Evolutionary conservation across 2,888 invertebrate genomes (phyloP).

Genomic region (Helleia helle): DNA sequence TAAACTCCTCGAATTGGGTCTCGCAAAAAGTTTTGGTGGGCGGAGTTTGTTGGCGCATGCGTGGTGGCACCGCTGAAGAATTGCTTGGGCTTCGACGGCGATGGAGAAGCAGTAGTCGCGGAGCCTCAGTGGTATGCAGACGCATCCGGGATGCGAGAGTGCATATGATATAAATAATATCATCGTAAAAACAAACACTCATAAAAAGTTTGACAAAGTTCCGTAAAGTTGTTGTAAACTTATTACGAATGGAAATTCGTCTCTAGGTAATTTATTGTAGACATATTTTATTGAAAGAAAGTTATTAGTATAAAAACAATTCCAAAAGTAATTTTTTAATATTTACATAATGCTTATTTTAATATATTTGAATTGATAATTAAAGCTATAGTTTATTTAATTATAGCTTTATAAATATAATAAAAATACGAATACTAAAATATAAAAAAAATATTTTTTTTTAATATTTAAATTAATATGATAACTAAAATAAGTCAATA

Average conservation of each 20-base stretch:
- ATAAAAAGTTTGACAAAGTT: constrained; percentile 5
- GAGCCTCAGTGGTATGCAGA: constrained; percentile 44
- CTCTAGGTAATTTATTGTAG: constrained; percentile 15
- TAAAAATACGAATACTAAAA: too few species aligned
- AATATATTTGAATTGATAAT: too few species aligned
- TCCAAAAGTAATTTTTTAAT: too few species aligned
- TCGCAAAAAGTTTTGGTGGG: constrained; percentile 52
- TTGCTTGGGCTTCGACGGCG: constrained; percentile 45
- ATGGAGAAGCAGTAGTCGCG: constrained; percentile 57
- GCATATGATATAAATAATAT: constrained; percentile 14
- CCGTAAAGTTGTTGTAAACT: constrained; percentile 25
- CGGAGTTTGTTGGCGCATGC: constrained; percentile 50
- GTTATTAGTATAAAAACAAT: too few species aligned
- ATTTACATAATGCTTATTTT: not conserved
- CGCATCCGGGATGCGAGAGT: constrained; percentile 49
- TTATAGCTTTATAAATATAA: too few species aligned
- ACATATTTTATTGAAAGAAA: too few species aligned
- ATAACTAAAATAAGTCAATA: too few species aligned
- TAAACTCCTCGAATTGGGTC: constrained; percentile 26
- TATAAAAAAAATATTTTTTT: too few species aligned
- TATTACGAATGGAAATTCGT: constrained; percentile 32
- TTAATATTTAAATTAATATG: not conserved
- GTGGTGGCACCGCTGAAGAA: constrained; percentile 44
- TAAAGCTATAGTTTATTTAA: too few species aligned
- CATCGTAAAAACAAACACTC: constrained; percentile 20